Evolutionary conservation across 2,113 vertebrate genomes (phyloP).

Genomic region (Indri indri): DNA sequence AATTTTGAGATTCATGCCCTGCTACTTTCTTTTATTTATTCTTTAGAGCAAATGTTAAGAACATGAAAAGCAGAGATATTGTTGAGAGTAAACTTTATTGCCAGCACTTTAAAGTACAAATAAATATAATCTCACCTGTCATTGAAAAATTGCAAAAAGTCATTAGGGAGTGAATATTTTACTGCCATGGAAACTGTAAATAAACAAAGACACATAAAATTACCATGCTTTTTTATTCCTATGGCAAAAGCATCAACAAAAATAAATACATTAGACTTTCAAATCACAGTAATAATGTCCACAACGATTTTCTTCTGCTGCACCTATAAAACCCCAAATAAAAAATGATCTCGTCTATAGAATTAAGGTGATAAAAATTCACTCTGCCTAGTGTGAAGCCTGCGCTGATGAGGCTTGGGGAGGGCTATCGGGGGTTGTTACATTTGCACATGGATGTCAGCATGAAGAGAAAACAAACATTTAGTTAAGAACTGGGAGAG

Average conservation of each 20-base stretch:
- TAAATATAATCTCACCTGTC: slow-evolving; percentile 12
- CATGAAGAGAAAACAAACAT: neutral
- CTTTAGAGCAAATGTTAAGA: slow-evolving; percentile 2
- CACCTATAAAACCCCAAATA: neutral
- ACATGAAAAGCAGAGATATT: neutral
- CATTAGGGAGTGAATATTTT: slow-evolving; percentile 43
- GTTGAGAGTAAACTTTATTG: slow-evolving; percentile 14
- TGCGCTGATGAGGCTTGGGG: neutral
- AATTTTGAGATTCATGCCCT: neutral
- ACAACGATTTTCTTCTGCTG: neutral
- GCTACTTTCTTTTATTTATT: neutral
- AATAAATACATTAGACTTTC: neutral
- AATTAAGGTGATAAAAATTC: neutral
- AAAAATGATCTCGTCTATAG: neutral
- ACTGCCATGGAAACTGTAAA: neutral
- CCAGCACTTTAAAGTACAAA: neutral
- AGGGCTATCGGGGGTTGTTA: neutral
- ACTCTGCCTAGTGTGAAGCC: neutral
- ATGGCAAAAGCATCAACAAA: slow-evolving; percentile 5
- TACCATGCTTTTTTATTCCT: neutral
- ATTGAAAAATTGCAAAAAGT: neutral
- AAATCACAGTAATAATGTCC: slow-evolving; percentile 5
- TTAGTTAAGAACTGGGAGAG: neutral
- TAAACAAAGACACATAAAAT: neutral
- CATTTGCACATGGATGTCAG: neutral